Conservation (phyloP, 64 coral and sea anemone species). For the Pocillopora damicornis region DNA sequence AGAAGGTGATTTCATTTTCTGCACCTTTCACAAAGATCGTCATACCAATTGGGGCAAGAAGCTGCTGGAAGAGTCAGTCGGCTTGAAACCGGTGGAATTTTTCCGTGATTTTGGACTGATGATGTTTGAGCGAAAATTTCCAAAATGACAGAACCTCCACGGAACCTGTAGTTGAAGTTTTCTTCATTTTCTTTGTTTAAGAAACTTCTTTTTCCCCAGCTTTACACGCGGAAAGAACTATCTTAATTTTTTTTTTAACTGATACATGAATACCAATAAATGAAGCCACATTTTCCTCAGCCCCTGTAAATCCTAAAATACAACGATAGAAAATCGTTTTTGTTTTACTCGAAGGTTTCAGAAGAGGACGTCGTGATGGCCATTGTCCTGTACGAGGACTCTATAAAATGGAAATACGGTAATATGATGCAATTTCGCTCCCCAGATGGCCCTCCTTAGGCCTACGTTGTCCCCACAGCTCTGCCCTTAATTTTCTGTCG, state of each 20-base stretch:
- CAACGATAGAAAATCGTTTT: background rate
- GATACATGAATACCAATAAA: too few species aligned
- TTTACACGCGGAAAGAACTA: too few species aligned
- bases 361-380: slow-evolving; percentile 35
- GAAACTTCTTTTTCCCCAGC: too few species aligned
- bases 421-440: background rate
- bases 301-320: background rate
- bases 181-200: too few species aligned
- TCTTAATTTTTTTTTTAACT: too few species aligned
- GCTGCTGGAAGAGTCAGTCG: slow-evolving; percentile 59
- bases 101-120: slow-evolving; percentile 80
- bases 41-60: slow-evolving; percentile 55
- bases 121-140: slow-evolving; percentile 78
- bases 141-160: background rate
- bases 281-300: too few species aligned
- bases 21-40: slow-evolving; percentile 67
- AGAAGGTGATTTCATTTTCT: slow-evolving; percentile 67
- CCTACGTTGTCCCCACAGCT: too few species aligned
- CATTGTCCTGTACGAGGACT: slow-evolving; percentile 24
- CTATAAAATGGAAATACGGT: slow-evolving; percentile 38
- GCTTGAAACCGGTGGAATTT: slow-evolving; percentile 67
- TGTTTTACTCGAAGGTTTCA: slow-evolving; percentile 11
- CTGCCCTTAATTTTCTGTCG: too few species aligned
- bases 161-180: background rate
- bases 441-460: background rate